Conservation (phyloP, 2,888 invertebrate species). For the Spodoptera littoralis region DNA sequence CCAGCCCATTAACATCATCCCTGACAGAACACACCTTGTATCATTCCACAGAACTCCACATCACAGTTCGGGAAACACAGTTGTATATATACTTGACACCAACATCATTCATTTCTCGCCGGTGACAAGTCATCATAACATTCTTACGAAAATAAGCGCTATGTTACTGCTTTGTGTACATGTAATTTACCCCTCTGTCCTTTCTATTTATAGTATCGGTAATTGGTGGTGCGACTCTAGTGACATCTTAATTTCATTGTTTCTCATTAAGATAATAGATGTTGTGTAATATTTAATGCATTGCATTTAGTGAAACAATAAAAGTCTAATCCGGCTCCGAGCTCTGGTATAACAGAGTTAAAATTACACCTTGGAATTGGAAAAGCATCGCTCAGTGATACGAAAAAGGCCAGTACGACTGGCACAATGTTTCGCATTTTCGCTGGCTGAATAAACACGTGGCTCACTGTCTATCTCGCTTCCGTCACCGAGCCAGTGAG, state of each 20-base stretch:
- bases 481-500: conserved; percentile 58
- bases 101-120: conserved; percentile 46
- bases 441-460: conserved; percentile 55
- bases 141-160: conserved; percentile 56
- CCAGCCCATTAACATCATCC: conserved; percentile 23
- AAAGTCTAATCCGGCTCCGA: conserved; percentile 9
- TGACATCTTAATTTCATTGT: background rate
- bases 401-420: conserved; percentile 48
- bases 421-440: conserved; percentile 54
- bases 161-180: conserved; percentile 49
- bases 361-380: conserved; percentile 51
- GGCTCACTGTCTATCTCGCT: conserved; percentile 54
- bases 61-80: conserved; percentile 25
- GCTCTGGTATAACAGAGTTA: conserved; percentile 27
- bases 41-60: conserved; percentile 42
- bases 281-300: background rate
- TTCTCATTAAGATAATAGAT: background rate
- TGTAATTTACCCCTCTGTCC: conserved; percentile 22
- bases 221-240: conserved; percentile 15
- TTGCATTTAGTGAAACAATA: conserved; percentile 1
- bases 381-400: conserved; percentile 44
- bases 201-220: conserved; percentile 8
- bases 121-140: conserved; percentile 57
- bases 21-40: conserved; percentile 41
- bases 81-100: conserved; percentile 44